A percentile compares a stretch with the other conserved stretches of the same genome.
phyloP scores from a whole-genome alignment of 2,113 vertebrate species.

The Solenodon paradoxus region DNA sequence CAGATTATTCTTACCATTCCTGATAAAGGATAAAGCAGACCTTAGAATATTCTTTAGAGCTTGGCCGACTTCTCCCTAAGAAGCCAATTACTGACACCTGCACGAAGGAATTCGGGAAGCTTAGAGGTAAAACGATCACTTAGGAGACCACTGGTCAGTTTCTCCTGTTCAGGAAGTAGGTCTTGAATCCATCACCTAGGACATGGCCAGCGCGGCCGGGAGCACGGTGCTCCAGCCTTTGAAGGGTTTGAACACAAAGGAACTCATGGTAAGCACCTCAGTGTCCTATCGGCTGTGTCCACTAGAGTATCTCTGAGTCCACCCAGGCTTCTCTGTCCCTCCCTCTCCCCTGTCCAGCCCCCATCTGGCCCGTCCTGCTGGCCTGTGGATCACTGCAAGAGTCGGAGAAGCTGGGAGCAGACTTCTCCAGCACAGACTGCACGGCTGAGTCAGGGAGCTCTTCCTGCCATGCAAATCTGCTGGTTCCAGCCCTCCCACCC shows the following conservation, averaged over 20 bases:
- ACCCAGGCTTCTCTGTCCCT: background rate
- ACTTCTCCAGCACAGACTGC: fast-evolving
- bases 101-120: background rate
- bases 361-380: background rate
- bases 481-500: background rate
- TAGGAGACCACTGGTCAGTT: background rate
- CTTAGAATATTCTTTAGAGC: background rate
- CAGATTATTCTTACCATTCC: background rate
- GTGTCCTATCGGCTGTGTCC: background rate
- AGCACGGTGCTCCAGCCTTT: background rate
- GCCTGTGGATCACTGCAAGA: background rate
- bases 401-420: background rate
- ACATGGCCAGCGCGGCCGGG: background rate
- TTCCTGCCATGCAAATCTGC: conserved; percentile 39
- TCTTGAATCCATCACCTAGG: background rate
- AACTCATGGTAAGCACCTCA: background rate
- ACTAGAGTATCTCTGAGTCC: background rate
- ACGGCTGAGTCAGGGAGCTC: background rate
- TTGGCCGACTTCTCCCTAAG: background rate
- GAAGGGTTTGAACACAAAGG: background rate
- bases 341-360: background rate
- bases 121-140: background rate
- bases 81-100: background rate
- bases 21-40: background rate
- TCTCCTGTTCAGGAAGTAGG: background rate